Conservation (phyloP, 2,888 invertebrate genomes). For the Lasius platythorax region DNA sequence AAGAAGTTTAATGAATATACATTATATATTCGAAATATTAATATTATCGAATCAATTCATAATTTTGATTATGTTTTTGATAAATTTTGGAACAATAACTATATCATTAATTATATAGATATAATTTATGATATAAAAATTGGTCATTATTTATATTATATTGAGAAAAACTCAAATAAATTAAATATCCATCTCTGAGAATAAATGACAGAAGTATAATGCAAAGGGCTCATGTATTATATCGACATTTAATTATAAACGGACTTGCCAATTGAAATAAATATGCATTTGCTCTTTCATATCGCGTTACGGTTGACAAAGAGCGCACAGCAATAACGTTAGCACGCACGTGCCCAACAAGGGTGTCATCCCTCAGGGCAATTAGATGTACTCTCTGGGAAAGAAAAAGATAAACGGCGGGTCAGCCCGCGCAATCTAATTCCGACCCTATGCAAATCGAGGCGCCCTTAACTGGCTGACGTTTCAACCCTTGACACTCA, state of each 20-base stretch:
- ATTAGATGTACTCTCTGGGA: slow-evolving; percentile 64
- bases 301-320: slow-evolving; percentile 18
- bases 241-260: slow-evolving; percentile 27
- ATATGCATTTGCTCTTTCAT: slow-evolving; percentile 25
- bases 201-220: not conserved
- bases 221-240: not conserved
- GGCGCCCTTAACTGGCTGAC: slow-evolving; percentile 72
- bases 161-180: not conserved
- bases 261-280: slow-evolving; percentile 3
- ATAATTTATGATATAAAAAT: not conserved
- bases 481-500: slow-evolving; percentile 76
- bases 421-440: slow-evolving; percentile 77
- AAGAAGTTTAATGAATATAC: not conserved
- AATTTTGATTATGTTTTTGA: not conserved
- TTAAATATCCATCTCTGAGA: not conserved
- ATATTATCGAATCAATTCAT: not conserved
- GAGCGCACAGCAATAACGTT: slow-evolving; percentile 54
- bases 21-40: not conserved
- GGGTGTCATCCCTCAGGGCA: slow-evolving; percentile 59
- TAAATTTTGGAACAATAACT: not conserved
- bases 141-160: not conserved
- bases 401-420: slow-evolving; percentile 74
- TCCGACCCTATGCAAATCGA: slow-evolving; percentile 78
- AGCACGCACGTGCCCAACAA: slow-evolving; percentile 42
- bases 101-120: not conserved